A percentile compares a stretch with the other conserved stretches of the same genome.
phyloP scores from a whole-genome alignment of 1,140 invertebrate species.

The fruit fly (Drosophila melanogaster) region DNA sequence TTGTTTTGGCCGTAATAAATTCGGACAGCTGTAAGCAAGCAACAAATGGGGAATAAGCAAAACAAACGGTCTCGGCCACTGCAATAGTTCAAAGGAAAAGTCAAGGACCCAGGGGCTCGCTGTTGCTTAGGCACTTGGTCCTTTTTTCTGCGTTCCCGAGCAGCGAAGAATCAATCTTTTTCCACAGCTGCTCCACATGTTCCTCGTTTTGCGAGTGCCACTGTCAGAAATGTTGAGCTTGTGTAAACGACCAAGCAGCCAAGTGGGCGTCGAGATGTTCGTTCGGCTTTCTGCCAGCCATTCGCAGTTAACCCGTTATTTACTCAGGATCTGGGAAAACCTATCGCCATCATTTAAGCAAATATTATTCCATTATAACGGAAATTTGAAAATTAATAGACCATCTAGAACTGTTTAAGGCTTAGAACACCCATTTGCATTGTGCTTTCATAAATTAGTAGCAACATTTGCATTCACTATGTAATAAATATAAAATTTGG shows the following conservation, averaged over 20 bases:
- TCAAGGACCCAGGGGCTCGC: conserved; percentile 59
- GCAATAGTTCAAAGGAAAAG: conserved; percentile 58
- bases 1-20: conserved; percentile 68
- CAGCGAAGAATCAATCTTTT: conserved; percentile 65
- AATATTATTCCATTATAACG: background rate
- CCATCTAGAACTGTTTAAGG: too few relatives aligned
- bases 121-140: conserved; percentile 12
- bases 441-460: too few relatives aligned
- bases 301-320: conserved; percentile 24
- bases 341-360: background rate
- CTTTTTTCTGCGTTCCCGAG: conserved; percentile 28
- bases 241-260: conserved; percentile 35
- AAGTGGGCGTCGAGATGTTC: conserved; percentile 33
- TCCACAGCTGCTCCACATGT: conserved; percentile 58
- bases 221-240: conserved; percentile 69
- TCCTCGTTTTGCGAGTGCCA: conserved; percentile 34
- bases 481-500: too few relatives aligned
- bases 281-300: conserved; percentile 16
- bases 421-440: too few relatives aligned
- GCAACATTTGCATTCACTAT: too few relatives aligned
- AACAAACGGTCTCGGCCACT: conserved; percentile 64
- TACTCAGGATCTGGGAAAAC: background rate
- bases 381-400: too few relatives aligned
- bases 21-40: conserved; percentile 74
- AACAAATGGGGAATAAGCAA: conserved; percentile 77